Evolutionary conservation across 1,140 invertebrate species (phyloP), one percentile per base, ranked within the genome.

Genomic region (Pachyrhynchus sulphureomaculatus): DNA sequence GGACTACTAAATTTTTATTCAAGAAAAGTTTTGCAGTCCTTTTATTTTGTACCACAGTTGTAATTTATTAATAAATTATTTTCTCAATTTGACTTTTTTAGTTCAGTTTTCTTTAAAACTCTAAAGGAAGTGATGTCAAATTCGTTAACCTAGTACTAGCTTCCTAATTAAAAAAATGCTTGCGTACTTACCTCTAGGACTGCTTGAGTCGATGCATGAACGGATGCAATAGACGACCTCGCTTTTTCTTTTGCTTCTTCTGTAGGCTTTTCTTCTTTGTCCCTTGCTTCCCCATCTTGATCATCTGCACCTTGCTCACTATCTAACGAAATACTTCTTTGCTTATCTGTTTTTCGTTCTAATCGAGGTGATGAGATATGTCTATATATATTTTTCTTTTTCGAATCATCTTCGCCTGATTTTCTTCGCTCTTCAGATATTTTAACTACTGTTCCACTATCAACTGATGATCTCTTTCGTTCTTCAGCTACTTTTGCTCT

Each of bases 171-270:
- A n/a, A n/a, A n/a, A n/a, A n/a, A n/a, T n/a, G n/a, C n/a, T n/a
- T n/a, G n/a, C n/a, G n/a, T n/a, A 13, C 37, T 59, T 51, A 61
- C 58, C 49, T 37, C 58, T 33, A 61, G 23, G 36, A 53, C 37
- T 42, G 37, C 39, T 61, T 61, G 58, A 0, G 58, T 61, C 8
- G 58, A 61, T 5, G 58, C 58, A 20, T 61, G 58, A 8, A 61
- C 58, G 23, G 58, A 61, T 5, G 58, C 58, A 6, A 61, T 61
- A 17, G 58, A 61, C n/a, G 34, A 34, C 18, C 58, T 61, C 1
- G 58, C 58, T 33, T 42, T 23, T 12, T 61, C 48, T 34, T 61
- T 49, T 23, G 37, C n/a, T 21, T 42, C 33, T 21, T n/a, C 39
- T 3, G 29, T 49, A 2, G 20, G 8, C 32, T 37, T 29, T 10